Conservation (phyloP, 2,797 vertebrate genomes). For the Parotocinclus haroldoi region DNA sequence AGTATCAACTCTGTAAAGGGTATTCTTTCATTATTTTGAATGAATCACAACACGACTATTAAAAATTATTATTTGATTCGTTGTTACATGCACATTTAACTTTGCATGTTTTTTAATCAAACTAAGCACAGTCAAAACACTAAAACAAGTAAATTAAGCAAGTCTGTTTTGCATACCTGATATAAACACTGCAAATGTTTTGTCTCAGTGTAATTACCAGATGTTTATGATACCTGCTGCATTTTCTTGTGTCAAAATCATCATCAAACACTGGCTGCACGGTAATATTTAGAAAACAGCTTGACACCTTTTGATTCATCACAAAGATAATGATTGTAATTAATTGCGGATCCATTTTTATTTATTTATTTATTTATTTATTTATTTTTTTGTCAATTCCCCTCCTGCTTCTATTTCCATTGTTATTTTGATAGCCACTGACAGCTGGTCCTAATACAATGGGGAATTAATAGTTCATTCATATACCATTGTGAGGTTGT, state of each 20-base stretch:
- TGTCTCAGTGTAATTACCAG: conserved; percentile 75
- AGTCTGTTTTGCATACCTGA: conserved; percentile 47
- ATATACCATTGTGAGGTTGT: conserved; percentile 77
- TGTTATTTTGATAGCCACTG: conserved; percentile 81
- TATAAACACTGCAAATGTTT: conserved; percentile 56
- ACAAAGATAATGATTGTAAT: conserved; percentile 89
- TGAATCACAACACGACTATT: too few relatives aligned
- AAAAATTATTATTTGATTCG: conserved; percentile 26
- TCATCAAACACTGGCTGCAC: conserved; percentile 89
- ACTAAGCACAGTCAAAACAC: conserved; percentile 44
- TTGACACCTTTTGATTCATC: conserved; percentile 91
- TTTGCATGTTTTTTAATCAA: conserved; percentile 41
- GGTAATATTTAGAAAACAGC: conserved; percentile 94
- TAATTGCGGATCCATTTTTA: conserved; percentile 85
- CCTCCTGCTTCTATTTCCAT: conserved; percentile 64
- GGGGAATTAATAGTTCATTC: conserved; percentile 75
- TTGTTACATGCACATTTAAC: conserved; percentile 34
- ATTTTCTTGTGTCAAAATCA: conserved; percentile 89
- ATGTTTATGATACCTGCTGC: conserved; percentile 88
- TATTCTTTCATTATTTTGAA: too few relatives aligned
- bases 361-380: conserved; percentile 46
- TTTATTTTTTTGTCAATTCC: conserved; percentile 51
- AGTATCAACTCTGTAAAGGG: too few relatives aligned
- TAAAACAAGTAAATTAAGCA: conserved; percentile 51
- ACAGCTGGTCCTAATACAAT: conserved; percentile 85